Conservation (phyloP, 2,113 vertebrate species). For the Craseonycteris thonglongyai region DNA sequence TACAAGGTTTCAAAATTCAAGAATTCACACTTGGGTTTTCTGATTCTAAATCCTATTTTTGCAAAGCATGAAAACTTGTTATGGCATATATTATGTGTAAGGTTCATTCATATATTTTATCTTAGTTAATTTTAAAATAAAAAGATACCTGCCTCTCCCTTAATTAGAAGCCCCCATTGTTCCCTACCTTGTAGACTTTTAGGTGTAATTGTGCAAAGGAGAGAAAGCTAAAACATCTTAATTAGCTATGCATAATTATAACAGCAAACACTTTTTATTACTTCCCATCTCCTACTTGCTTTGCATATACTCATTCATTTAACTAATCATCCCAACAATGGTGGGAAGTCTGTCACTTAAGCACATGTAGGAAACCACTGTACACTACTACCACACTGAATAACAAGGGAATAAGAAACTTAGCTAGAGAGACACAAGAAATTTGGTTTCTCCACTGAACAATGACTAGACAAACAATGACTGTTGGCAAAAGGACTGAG, state of each 20-base stretch:
- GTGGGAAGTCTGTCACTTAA: not conserved
- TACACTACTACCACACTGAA: not conserved
- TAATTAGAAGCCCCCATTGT: not conserved
- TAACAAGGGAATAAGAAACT: not conserved
- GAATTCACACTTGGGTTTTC: not conserved
- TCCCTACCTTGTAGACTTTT: not conserved
- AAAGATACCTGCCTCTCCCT: not conserved
- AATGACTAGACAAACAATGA: not conserved
- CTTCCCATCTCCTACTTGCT: not conserved
- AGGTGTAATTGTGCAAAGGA: not conserved
- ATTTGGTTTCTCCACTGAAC: not conserved
- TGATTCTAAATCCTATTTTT: not conserved
- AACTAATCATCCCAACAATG: not conserved
- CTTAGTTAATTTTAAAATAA: not conserved
- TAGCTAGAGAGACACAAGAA: not conserved
- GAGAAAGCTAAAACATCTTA: not conserved
- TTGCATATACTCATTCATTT: not conserved
- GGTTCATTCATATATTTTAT: not conserved
- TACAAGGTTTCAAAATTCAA: not conserved
- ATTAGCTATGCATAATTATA: not conserved
- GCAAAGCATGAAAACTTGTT: not conserved
- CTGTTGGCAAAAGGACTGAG: not conserved
- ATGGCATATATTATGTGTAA: not conserved
- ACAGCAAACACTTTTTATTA: not conserved
- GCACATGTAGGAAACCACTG: not conserved